A percentile compares a stretch with the other conserved stretches of the same genome.
Evolutionary conservation across 2,113 vertebrate species (phyloP).

Genomic region (Carollia perspicillata): DNA sequence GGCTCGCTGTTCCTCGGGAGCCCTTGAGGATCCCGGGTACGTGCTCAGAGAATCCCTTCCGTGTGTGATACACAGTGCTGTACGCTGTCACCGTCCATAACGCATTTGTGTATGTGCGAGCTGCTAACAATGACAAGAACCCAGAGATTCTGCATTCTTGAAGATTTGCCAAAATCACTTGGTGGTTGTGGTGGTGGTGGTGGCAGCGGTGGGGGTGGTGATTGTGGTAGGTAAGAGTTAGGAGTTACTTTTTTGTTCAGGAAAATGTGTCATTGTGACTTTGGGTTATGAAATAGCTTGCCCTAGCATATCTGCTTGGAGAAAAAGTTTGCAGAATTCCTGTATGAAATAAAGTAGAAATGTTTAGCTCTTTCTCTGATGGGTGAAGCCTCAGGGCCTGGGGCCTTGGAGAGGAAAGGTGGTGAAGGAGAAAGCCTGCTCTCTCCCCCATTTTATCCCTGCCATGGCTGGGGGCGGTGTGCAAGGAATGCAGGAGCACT

Average conservation of each 20-base stretch:
- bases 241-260: neutral
- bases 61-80: too few species aligned
- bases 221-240: neutral
- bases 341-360: slow-evolving; percentile 23
- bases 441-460: neutral
- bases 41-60: neutral
- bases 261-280: neutral
- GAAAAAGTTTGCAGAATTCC: neutral
- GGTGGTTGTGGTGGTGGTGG: too few species aligned
- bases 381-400: neutral
- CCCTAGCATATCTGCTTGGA: neutral
- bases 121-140: neutral
- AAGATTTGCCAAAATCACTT: neutral
- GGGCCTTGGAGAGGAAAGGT: neutral
- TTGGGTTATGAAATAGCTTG: neutral
- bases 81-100: neutral
- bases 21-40: neutral
- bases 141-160: neutral
- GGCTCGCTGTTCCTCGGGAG: neutral
- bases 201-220: rapidly evolving
- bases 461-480: too few species aligned
- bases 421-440: neutral
- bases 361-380: neutral
- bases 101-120: neutral
- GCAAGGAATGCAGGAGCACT: neutral